phyloP scores from a whole-genome alignment of 2,888 invertebrate species.

The Hirtodrosophila histrioides region DNA sequence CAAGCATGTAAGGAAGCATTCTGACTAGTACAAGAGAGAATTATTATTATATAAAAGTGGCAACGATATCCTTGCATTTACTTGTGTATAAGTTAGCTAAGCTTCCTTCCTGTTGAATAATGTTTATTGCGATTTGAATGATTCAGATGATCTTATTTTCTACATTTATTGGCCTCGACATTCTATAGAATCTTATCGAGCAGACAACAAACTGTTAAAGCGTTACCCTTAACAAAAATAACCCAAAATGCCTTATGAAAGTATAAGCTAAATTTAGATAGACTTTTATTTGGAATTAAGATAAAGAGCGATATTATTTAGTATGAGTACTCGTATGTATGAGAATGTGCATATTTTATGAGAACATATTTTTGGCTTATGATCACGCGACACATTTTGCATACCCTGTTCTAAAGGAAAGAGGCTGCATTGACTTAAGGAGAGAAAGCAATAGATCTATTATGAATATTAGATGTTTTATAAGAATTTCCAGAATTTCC shows the following conservation, averaged over 20 bases:
- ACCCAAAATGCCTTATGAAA: slow-evolving; percentile 13
- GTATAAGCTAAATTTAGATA: slow-evolving; percentile 29
- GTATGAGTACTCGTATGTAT: too few species aligned
- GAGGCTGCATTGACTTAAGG: background rate
- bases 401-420: background rate
- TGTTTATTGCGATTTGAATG: too few species aligned
- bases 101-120: too few species aligned
- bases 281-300: slow-evolving; percentile 9
- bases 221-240: background rate
- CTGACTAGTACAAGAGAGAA: background rate
- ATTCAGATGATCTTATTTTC: too few species aligned
- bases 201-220: too few species aligned
- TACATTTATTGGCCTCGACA: too few species aligned
- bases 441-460: too few species aligned
- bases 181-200: too few species aligned
- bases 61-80: background rate
- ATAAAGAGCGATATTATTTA: slow-evolving; percentile 12
- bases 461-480: too few species aligned
- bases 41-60: background rate
- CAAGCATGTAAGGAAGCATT: background rate
- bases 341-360: background rate
- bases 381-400: slow-evolving; percentile 13
- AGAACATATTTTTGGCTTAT: background rate
- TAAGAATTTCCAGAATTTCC: too few species aligned
- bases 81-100: background rate